Percentiles rank a stretch among this genome's conserved stretches.
These are phyloP conservation scores for Phalanger gymnotis DNA, from an alignment of 2,797 vertebrate genomes.

Conservation along the genomic window DNA sequence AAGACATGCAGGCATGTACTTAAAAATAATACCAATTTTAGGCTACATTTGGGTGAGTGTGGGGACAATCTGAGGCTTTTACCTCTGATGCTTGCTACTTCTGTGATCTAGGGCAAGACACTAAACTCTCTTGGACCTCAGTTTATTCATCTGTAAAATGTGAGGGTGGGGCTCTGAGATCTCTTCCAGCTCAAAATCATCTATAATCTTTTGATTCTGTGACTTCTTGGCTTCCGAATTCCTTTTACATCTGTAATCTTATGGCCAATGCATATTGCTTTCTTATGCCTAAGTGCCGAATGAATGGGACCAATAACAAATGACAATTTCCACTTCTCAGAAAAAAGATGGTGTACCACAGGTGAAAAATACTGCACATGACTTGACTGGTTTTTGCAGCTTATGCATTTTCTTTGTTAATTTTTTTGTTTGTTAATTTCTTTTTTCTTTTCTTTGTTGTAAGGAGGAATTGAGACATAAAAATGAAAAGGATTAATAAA, in stretches of 20 bases:
- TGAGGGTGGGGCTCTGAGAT: background rate
- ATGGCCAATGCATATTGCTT: background rate
- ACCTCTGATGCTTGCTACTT: background rate
- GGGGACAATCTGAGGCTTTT: background rate
- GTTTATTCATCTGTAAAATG: background rate
- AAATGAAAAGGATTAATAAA: slow-evolving; percentile 2
- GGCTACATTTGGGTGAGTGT: background rate
- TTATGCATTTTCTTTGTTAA: background rate
- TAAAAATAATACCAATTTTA: background rate
- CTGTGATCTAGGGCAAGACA: background rate
- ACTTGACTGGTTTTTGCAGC: background rate
- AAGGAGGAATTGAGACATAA: background rate
- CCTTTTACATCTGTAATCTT: background rate
- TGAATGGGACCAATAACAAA: background rate
- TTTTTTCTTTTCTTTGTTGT: background rate
- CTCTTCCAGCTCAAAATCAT: background rate
- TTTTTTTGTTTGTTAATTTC: background rate
- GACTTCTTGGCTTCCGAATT: background rate
- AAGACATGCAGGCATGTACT: background rate
- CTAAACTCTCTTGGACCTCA: background rate
- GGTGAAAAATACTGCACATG: background rate
- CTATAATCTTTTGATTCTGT: background rate
- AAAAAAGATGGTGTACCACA: background rate
- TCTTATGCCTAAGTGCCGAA: background rate
- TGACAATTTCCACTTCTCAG: background rate